Conservation (phyloP, 2,797 vertebrate species). For the Etheostoma nigrum region DNA sequence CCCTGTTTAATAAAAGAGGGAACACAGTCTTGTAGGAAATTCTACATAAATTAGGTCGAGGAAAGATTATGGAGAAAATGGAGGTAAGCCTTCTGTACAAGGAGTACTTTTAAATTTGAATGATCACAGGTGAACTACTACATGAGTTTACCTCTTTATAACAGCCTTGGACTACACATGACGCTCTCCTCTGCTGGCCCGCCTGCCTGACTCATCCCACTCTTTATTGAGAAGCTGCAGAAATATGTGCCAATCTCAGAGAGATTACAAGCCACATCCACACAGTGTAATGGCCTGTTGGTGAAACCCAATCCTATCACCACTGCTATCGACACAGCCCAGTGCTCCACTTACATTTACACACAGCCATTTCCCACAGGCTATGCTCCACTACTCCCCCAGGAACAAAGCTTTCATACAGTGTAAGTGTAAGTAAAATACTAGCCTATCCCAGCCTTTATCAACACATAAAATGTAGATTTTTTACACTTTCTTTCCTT, state of each 20-base stretch:
- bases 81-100: slow-evolving; percentile 17
- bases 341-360: slow-evolving; percentile 30
- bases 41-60: slow-evolving; percentile 9
- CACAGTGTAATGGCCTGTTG: slow-evolving; percentile 58
- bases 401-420: slow-evolving; percentile 45
- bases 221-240: slow-evolving; percentile 59
- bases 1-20: slow-evolving; percentile 14
- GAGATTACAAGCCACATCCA: slow-evolving; percentile 63
- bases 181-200: slow-evolving; percentile 29
- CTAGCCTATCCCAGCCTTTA: slow-evolving; percentile 20
- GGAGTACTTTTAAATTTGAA: slow-evolving; percentile 42
- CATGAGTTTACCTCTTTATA: slow-evolving; percentile 45
- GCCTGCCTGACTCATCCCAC: slow-evolving; percentile 64
- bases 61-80: slow-evolving; percentile 14
- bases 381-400: slow-evolving; percentile 24
- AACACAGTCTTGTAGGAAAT: slow-evolving; percentile 16
- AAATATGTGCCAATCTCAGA: slow-evolving; percentile 67
- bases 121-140: slow-evolving; percentile 41
- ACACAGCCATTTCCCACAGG: slow-evolving; percentile 34
- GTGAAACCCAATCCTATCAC: slow-evolving; percentile 66
- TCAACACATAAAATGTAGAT: slow-evolving; percentile 17
- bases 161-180: slow-evolving; percentile 46
- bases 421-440: slow-evolving; percentile 14
- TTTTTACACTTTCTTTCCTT: slow-evolving; percentile 12
- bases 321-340: slow-evolving; percentile 32